A percentile compares a stretch with the other conserved stretches of the same genome.
phyloP scores from a whole-genome alignment of 2,797 vertebrate species.

The Centroberyx gerrardi region DNA sequence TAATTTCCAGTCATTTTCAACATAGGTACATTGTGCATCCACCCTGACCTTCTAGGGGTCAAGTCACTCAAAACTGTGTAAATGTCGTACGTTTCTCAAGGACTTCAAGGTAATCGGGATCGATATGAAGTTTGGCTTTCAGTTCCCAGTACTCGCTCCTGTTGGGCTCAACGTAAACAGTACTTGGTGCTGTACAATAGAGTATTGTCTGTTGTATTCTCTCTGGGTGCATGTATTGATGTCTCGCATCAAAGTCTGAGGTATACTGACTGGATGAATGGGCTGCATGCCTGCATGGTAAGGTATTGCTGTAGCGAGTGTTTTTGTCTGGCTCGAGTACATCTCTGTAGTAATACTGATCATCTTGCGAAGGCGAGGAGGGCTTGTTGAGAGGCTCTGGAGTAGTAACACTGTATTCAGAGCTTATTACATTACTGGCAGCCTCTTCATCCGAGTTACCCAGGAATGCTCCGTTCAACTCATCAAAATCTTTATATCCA shows the following conservation, averaged over 20 bases:
- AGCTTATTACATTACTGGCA: constrained; percentile 87
- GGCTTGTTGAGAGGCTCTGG: constrained; percentile 92
- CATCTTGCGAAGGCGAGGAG: constrained; percentile 88
- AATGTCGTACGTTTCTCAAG: constrained; percentile 99
- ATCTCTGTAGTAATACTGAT: constrained; percentile 93
- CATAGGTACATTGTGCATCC: constrained; percentile 30
- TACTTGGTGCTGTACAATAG: constrained; percentile 93
- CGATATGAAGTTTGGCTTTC: constrained; percentile 97
- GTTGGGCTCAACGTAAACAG: constrained; percentile 95
- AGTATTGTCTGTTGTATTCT: constrained; percentile 94
- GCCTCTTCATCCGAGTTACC: constrained; percentile 88
- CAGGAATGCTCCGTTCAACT: constrained; percentile 92
- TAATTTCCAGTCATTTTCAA: constrained; percentile 2
- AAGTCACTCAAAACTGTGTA: constrained; percentile 93
- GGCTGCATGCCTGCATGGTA: constrained; percentile 91
- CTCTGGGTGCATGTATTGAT: constrained; percentile 92
- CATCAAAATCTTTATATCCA: constrained; percentile 94
- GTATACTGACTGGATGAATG: constrained; percentile 89
- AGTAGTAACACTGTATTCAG: constrained; percentile 92
- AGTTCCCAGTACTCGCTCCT: constrained; percentile 98
- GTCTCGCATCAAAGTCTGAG: constrained; percentile 92
- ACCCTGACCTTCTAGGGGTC: not conserved
- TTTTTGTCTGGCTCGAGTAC: constrained; percentile 92
- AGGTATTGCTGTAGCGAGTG: constrained; percentile 86
- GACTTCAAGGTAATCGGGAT: constrained; percentile 99